Conservation (phyloP, 2,113 vertebrate species). For the Rhea pennata region DNA sequence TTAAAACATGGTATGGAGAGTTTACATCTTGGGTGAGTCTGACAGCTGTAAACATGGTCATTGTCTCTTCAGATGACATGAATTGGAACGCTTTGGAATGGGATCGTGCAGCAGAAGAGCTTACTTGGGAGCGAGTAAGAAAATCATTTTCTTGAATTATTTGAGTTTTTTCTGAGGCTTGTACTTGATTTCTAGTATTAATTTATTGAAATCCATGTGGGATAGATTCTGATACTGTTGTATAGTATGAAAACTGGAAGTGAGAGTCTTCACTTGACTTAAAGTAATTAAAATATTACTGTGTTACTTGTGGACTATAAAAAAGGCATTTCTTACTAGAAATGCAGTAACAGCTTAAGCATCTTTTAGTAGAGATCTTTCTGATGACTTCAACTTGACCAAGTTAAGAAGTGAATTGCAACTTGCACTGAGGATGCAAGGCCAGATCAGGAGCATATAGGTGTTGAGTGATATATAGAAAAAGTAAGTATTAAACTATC, state of each 20-base stretch:
- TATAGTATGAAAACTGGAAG: neutral
- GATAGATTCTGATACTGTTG: neutral
- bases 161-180: neutral
- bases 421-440: neutral
- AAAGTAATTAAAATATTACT: neutral
- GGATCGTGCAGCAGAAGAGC: slow-evolving; percentile 96
- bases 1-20: neutral
- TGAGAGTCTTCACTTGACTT: neutral
- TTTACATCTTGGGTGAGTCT: neutral
- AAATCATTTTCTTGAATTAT: neutral
- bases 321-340: neutral
- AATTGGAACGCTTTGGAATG: slow-evolving; percentile 98
- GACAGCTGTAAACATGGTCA: neutral
- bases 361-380: neutral
- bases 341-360: neutral
- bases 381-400: neutral
- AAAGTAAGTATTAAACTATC: neutral
- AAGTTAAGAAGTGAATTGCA: neutral
- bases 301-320: neutral
- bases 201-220: neutral
- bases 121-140: slow-evolving; percentile 94
- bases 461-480: neutral
- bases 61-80: slow-evolving; percentile 87
- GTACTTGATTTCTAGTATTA: neutral
- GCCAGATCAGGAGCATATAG: neutral